These are phyloP conservation scores for Tinamus major DNA, from an alignment of 2,797 vertebrate genomes.

Conservation along the genomic window DNA sequence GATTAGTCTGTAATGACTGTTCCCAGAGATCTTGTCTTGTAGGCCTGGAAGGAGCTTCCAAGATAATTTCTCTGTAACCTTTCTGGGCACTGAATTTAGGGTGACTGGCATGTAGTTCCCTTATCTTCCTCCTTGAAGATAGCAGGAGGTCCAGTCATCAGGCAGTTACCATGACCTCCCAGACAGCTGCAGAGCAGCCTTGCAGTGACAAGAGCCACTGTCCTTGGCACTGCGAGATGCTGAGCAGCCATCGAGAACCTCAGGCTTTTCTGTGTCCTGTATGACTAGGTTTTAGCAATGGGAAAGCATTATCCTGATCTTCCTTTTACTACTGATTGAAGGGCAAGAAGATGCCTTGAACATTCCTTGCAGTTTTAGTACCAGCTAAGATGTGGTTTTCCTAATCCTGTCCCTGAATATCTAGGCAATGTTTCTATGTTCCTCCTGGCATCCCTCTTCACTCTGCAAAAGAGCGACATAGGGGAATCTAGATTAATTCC, in stretches of 20 bases:
- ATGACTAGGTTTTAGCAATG: background rate
- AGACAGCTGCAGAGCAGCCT: background rate
- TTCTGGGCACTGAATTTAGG: background rate
- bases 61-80: background rate
- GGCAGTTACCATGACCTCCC: background rate
- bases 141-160: fast-evolving
- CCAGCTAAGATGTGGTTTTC: background rate
- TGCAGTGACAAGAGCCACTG: background rate
- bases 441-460: background rate
- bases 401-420: background rate
- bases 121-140: background rate
- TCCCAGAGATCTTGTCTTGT: background rate
- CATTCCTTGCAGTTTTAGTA: background rate
- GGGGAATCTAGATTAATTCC: background rate
- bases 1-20: background rate
- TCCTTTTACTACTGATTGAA: background rate
- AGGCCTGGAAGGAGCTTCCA: background rate
- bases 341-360: background rate
- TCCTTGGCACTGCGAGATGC: background rate
- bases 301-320: background rate
- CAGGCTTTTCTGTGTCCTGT: background rate
- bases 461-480: no score
- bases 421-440: background rate
- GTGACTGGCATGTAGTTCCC: background rate
- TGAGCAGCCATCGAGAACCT: background rate